Conservation (phyloP, 2,797 vertebrate genomes). For the Geotrypetes seraphini region DNA sequence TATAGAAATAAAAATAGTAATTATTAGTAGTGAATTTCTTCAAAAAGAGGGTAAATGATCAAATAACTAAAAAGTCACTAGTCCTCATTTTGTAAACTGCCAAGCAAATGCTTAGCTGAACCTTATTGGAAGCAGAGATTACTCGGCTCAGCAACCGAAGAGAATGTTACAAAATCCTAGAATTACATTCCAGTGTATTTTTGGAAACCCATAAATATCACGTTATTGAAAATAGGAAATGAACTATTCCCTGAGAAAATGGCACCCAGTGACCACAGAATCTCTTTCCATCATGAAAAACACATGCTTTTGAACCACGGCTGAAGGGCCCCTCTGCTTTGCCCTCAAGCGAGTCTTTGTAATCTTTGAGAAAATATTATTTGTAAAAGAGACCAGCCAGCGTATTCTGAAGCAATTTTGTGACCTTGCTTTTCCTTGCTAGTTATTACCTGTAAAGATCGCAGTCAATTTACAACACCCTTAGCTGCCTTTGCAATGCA, state of each 20-base stretch:
- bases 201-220: neutral
- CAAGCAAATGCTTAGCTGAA: too few relatives aligned
- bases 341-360: neutral
- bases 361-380: neutral
- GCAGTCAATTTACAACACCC: too few relatives aligned
- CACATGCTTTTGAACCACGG: neutral
- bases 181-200: neutral
- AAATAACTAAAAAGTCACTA: too few relatives aligned
- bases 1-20: too few relatives aligned
- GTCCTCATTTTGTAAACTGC: neutral
- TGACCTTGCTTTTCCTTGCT: too few relatives aligned
- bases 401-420: too few relatives aligned
- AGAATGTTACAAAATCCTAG: neutral
- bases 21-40: too few relatives aligned
- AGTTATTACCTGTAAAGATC: too few relatives aligned
- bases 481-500: too few relatives aligned
- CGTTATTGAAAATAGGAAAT: neutral
- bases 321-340: neutral
- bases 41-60: too few relatives aligned
- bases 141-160: neutral
- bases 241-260: neutral
- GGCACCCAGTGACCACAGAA: neutral
- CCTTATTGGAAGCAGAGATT: neutral
- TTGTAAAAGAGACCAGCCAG: too few relatives aligned
- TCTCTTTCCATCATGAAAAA: neutral